These are phyloP conservation scores for Acinonyx jubatus DNA, from an alignment of 2,113 vertebrate species.

Conservation along the genomic window DNA sequence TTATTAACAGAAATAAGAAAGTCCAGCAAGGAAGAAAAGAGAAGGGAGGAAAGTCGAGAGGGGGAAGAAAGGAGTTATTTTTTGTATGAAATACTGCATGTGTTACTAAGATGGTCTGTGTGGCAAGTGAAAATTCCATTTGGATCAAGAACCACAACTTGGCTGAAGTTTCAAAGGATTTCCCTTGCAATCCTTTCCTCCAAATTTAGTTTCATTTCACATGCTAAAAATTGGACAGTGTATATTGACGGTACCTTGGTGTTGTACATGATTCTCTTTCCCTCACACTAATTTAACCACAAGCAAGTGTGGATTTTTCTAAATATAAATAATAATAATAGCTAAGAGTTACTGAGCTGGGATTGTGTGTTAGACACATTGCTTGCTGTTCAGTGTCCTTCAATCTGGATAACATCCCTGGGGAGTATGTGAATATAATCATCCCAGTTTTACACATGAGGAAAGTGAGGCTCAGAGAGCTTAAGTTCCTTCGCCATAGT, in stretches of 20 bases:
- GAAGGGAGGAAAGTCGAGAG: background rate
- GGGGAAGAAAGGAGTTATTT: background rate
- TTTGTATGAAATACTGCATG: background rate
- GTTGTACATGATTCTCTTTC: background rate
- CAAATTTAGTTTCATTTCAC: background rate
- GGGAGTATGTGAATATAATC: background rate
- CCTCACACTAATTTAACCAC: background rate
- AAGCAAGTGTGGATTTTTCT: slow-evolving; percentile 5
- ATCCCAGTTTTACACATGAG: background rate
- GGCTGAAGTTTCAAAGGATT: background rate
- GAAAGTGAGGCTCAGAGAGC: background rate
- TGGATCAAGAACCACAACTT: background rate
- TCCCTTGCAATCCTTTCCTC: background rate
- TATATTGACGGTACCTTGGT: background rate
- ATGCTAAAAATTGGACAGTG: slow-evolving; percentile 13
- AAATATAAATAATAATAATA: background rate
- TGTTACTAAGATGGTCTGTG: background rate
- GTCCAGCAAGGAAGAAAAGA: background rate
- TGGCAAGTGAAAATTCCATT: background rate
- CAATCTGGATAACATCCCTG: background rate
- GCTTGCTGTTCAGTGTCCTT: background rate
- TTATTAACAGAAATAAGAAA: slow-evolving; percentile 25
- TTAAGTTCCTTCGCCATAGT: background rate
- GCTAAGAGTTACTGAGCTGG: background rate
- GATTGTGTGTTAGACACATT: background rate